Conservation (phyloP, 2,797 vertebrate genomes). For the Malurus splendens region DNA sequence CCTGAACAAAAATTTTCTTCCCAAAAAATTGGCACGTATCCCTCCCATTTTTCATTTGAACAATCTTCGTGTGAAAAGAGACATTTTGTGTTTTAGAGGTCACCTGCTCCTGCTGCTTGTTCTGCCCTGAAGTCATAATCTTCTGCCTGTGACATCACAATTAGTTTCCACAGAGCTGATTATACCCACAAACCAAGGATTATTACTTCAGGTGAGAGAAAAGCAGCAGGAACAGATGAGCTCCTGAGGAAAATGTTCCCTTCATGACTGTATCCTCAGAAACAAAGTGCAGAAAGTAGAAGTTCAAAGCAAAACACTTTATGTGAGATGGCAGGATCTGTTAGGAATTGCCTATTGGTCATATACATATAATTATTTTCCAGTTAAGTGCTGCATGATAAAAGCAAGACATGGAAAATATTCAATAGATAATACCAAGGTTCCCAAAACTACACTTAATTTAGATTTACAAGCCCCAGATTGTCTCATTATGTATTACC, state of each 20-base stretch:
- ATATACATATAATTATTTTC: constrained; percentile 18
- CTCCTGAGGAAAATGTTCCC: constrained; percentile 22
- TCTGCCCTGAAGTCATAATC: constrained; percentile 63
- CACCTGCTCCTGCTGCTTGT: constrained; percentile 20
- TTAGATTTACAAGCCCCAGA: constrained; percentile 7
- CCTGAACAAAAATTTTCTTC: not conserved
- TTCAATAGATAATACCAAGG: not conserved
- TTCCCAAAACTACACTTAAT: constrained; percentile 19
- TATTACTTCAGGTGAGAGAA: constrained; percentile 65
- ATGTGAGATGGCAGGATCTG: not conserved
- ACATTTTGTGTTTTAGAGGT: constrained; percentile 28
- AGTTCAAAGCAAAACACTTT: not conserved
- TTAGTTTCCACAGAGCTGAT: constrained; percentile 69
- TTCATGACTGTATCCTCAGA: constrained; percentile 27
- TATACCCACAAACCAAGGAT: constrained; percentile 58
- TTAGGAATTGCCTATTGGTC: constrained; percentile 6
- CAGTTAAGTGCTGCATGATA: constrained; percentile 12
- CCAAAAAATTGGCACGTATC: not conserved
- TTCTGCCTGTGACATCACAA: constrained; percentile 63
- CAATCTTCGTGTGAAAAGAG: not conserved
- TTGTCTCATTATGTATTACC: not conserved
- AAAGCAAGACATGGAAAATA: constrained; percentile 10
- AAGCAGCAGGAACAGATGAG: constrained; percentile 59
- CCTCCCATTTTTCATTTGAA: not conserved
- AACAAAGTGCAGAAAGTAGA: not conserved